Evolutionary conservation across 2,797 vertebrate genomes (phyloP), one percentile per base, ranked within the genome.

Genomic region (Hipposideros larvatus): DNA sequence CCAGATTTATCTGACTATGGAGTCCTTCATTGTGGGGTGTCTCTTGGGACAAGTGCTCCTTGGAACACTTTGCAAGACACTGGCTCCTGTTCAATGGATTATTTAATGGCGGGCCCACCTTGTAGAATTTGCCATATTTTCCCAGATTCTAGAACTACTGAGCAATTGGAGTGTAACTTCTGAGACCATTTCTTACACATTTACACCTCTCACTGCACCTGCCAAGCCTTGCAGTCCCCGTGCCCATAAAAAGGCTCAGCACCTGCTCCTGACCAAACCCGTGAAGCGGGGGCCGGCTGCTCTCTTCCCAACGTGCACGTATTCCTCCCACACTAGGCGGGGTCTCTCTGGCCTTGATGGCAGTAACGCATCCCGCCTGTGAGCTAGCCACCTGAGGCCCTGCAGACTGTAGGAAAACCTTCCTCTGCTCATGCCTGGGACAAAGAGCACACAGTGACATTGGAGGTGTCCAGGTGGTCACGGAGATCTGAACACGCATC

Each of bases 11-110:
- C 4, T 34, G 11, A 22, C 43, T 10, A 4, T 8, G 26, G 51
- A 37, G 37, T 48, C 18, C 18, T 24, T 15, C 19, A 15, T 8
- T 1, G 24, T 19, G 31, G 34, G 37, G 31, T n/a, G 0, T 7
- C 11, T 51, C 31, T 4, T 13, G 16, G 63, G 5, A 5, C 18
- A 11, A 0, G 0, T 3, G 31, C 22, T n/a, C 37, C 63, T 4
- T 85, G 4, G 28, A 41, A 22, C 2, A 0, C 11, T 48, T 22
- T 34, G 10, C 8, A 51, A 53, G 75, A 46, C 51, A 16, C 1
- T 2, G 26, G 16, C 51, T 16, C 46, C 77, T 11, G 14, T 19
- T 34, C 46, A 22, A 3, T 8, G 19, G 21, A n/a, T 2, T 14
- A 51, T 2, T 31, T 4, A 24, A 13, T 0, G 14, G 59, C 71